Percentiles rank a stretch among this genome's conserved stretches.
These are phyloP conservation scores for Accipiter cooperii DNA, from an alignment of 2,113 vertebrate species.

Conservation along the genomic window DNA sequence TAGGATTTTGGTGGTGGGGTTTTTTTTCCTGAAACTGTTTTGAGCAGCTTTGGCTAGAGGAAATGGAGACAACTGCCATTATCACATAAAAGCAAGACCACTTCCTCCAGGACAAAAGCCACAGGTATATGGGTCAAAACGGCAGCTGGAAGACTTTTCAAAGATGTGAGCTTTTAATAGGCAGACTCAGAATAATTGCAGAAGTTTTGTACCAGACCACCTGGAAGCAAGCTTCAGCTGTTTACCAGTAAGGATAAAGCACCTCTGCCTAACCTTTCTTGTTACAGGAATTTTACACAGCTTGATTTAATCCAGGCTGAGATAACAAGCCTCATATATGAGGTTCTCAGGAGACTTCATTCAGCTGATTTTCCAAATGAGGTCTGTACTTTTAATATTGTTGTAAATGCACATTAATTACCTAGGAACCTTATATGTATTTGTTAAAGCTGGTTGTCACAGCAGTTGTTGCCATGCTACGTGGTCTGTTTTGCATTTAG, in stretches of 20 bases:
- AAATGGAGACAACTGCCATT: neutral
- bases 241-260: neutral
- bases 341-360: neutral
- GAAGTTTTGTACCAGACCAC: neutral
- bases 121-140: constrained; percentile 8
- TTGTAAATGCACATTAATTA: neutral
- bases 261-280: neutral
- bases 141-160: neutral
- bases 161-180: neutral
- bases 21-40: neutral
- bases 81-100: neutral
- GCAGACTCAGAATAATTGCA: neutral
- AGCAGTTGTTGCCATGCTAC: constrained; percentile 1
- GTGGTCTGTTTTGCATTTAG: constrained; percentile 34
- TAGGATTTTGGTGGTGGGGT: neutral
- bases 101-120: constrained; percentile 32
- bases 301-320: neutral
- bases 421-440: neutral
- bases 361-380: neutral
- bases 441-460: neutral
- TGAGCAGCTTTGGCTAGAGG: neutral
- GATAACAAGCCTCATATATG: neutral
- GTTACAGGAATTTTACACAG: neutral
- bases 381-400: neutral
- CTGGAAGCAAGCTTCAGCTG: neutral